Evolutionary conservation across 2,797 vertebrate species (phyloP).

Genomic region (Babyrousa celebensis): DNA sequence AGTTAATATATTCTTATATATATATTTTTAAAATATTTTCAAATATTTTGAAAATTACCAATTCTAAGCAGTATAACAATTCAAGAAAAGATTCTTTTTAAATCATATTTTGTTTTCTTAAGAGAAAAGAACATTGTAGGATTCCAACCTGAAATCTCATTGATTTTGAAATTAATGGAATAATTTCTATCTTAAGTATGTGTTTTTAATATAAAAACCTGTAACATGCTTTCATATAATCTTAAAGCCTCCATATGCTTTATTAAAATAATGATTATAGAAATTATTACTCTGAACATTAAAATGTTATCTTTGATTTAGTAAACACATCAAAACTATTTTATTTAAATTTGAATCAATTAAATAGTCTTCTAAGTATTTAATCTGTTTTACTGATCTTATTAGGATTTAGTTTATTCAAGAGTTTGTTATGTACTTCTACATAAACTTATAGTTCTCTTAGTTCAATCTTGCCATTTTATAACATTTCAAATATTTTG

Average conservation of each 20-base stretch:
- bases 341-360: slow-evolving; percentile 9
- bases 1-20: background rate
- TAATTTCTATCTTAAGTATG: background rate
- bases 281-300: background rate
- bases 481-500: background rate
- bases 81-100: background rate
- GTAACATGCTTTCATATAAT: background rate
- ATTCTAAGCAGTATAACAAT: background rate
- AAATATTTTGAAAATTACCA: slow-evolving; percentile 33
- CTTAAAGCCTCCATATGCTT: background rate
- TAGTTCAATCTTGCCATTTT: slow-evolving; percentile 23
- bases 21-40: slow-evolving; percentile 31
- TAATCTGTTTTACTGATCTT: slow-evolving; percentile 10
- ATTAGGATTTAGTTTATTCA: background rate
- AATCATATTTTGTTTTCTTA: background rate
- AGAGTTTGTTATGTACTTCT: background rate
- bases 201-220: slow-evolving; percentile 7
- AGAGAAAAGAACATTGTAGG: background rate
- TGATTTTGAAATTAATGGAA: background rate
- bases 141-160: background rate
- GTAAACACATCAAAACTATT: background rate
- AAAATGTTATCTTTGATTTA: slow-evolving; percentile 34
- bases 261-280: slow-evolving; percentile 4
- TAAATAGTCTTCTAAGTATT: slow-evolving; percentile 5
- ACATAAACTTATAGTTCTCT: background rate